These are phyloP conservation scores for Potorous gilbertii DNA, from an alignment of 2,797 vertebrate species.

Conservation along the genomic window DNA sequence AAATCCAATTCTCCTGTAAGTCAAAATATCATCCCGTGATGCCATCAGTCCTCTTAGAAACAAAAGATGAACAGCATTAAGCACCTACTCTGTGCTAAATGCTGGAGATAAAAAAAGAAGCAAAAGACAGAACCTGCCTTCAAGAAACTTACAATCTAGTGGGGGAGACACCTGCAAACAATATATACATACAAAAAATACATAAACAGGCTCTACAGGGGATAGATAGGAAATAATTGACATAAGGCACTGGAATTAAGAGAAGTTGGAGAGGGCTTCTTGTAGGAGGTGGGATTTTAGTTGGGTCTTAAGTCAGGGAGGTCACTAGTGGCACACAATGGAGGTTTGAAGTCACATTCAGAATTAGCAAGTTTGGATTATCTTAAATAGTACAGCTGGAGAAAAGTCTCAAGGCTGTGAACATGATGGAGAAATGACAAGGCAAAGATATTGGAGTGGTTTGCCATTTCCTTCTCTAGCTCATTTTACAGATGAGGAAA, in stretches of 20 bases:
- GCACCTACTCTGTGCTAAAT: neutral
- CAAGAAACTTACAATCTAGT: neutral
- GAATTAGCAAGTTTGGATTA: neutral
- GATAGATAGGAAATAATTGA: neutral
- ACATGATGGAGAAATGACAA: neutral
- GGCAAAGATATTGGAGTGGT: no score
- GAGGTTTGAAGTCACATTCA: neutral
- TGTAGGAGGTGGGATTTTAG: neutral
- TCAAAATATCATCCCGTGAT: neutral
- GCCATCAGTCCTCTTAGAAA: neutral
- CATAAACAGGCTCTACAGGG: neutral
- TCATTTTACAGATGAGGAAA: no score
- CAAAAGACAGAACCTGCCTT: neutral
- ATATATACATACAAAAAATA: neutral
- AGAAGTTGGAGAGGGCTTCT: neutral
- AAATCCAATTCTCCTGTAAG: neutral
- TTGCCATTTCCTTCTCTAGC: no score
- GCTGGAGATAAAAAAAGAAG: neutral
- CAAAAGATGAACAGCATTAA: neutral
- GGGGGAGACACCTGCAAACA: neutral
- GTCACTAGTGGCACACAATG: neutral
- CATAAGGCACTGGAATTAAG: neutral
- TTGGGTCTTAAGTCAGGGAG: neutral
- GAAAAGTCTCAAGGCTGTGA: neutral
- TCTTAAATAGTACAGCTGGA: neutral